Evolutionary conservation across 2,888 invertebrate genomes (phyloP), one percentile per base, ranked within the genome.

Genomic region (Drosophila crucigera): DNA sequence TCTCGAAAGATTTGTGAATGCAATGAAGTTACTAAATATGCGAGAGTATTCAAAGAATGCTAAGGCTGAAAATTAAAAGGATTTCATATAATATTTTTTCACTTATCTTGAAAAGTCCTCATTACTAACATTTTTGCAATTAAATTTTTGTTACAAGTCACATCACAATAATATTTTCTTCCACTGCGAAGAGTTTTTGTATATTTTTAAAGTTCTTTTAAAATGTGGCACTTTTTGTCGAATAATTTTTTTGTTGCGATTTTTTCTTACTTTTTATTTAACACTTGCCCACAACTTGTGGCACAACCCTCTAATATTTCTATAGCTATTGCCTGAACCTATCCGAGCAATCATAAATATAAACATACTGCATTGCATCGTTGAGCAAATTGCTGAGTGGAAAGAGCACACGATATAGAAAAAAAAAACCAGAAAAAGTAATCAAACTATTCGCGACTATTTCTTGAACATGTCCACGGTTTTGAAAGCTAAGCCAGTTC

Each of bases 351-450:
- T 85, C 83, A 88, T 88, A 90, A 85, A 90, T 80, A 85, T 76
- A 73, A 56, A 88, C 67, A 72, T 73, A 55, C 83, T 81, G 84
- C 90, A 84, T 65, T 90, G 84, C 89, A 88, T 90, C 85, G 88
- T 74, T 82, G 85, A 73, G 49, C 71, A 84, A 88, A 87, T 88
- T 77, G 80, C 70, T 80, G 73, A 81, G 64, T 56, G 67, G 71
- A 52, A 71, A 71, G 43, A 58, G 59, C 52, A 59, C 59, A 19
- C 25, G 35, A 78, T 52, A 75, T 37, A 50, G 54, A 28, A 39
- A 39, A 37, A 37, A 6, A 31, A 39, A 66, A n/a, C 0, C 22
- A 39, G 31, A 53, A 60, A 62, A 65, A 10, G 63, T 62, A 78
- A 67, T 58, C 58, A 76, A 55, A 67, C 66, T 65, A 54, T 60